phyloP scores from a whole-genome alignment of 1,140 invertebrate genomes.

The Metaphire vulgaris region DNA sequence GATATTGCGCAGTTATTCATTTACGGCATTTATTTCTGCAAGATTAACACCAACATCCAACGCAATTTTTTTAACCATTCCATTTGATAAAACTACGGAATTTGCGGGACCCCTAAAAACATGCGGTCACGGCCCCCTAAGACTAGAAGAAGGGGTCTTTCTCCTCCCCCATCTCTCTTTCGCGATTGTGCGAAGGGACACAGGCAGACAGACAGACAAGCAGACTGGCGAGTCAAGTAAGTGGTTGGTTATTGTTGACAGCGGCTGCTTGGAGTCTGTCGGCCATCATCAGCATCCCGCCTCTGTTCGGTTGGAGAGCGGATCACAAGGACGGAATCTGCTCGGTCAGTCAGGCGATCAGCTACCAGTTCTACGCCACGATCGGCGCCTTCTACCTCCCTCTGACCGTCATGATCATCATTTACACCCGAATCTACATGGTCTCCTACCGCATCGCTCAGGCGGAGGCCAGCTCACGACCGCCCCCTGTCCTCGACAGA shows the following conservation, averaged over 20 bases:
- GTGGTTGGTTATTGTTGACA: conserved; percentile 8
- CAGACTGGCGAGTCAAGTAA: too few species aligned
- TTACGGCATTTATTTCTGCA: too few species aligned
- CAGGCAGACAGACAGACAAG: too few species aligned
- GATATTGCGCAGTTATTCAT: too few species aligned
- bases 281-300: conserved; percentile 53
- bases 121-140: too few species aligned
- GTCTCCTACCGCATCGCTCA: conserved; percentile 52
- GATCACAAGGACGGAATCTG: conserved; percentile 56
- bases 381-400: conserved; percentile 86
- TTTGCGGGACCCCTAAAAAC: too few species aligned
- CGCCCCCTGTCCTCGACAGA: conserved; percentile 2
- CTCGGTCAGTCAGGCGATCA: conserved; percentile 84
- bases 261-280: conserved; percentile 52
- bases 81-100: too few species aligned
- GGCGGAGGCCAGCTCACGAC: conserved; percentile 40
- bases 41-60: too few species aligned
- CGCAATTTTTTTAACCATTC: too few species aligned
- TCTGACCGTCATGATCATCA: conserved; percentile 77
- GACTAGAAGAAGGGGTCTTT: too few species aligned
- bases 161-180: too few species aligned
- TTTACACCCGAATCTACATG: conserved; percentile 81
- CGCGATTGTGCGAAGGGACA: too few species aligned
- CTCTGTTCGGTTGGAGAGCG: conserved; percentile 49
- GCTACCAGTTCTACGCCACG: conserved; percentile 64